Conservation (phyloP, 2,113 vertebrate species). For the Chaetura pelagica region DNA sequence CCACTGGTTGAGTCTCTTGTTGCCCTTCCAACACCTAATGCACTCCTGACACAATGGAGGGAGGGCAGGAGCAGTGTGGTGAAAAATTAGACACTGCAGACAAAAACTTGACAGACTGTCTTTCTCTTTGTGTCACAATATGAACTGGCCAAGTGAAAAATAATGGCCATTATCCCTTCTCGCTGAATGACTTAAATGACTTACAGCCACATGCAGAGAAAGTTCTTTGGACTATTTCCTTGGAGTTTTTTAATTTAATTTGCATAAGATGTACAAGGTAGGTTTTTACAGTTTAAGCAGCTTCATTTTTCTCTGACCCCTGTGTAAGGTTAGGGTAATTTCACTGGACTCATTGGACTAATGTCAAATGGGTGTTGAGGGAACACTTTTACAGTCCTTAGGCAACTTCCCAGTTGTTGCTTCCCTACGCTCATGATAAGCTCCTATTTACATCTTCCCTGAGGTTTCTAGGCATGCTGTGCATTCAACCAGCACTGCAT, state of each 20-base stretch:
- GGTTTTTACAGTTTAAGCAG: background rate
- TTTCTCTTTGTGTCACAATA: constrained; percentile 64
- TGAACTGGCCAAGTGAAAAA: constrained; percentile 76
- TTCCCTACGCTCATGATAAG: background rate
- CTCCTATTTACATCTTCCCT: background rate
- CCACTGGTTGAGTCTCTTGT: constrained; percentile 50
- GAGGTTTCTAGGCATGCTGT: background rate
- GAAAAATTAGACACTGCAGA: constrained; percentile 63
- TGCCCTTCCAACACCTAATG: constrained; percentile 69
- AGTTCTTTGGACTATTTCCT: constrained; percentile 45
- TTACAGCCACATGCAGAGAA: constrained; percentile 59
- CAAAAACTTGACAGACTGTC: constrained; percentile 65
- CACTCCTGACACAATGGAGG: constrained; percentile 68
- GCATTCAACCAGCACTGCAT: background rate
- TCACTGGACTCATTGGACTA: background rate
- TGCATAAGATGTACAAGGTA: constrained; percentile 3
- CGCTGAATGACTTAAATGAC: constrained; percentile 63
- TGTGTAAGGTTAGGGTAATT: background rate
- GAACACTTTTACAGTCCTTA: background rate
- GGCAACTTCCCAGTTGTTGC: background rate
- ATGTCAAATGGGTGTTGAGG: background rate
- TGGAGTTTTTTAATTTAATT: background rate
- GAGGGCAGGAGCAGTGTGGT: constrained; percentile 33
- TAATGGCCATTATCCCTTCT: constrained; percentile 62
- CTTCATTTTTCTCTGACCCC: background rate